phyloP scores from a whole-genome alignment of 2,888 invertebrate genomes.

The Cabera pusaria region DNA sequence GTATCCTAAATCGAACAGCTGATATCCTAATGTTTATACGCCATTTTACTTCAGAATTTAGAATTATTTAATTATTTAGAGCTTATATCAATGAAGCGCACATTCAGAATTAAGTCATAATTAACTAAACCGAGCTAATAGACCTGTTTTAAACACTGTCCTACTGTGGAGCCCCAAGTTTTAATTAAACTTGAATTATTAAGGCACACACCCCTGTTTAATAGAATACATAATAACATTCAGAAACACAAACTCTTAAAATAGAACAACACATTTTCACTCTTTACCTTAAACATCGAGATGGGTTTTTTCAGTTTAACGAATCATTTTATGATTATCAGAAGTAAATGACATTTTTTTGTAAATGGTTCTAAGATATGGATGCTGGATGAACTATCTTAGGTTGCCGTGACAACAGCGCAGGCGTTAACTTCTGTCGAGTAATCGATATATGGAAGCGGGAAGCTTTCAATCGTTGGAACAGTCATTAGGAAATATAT shows the following conservation, averaged over 20 bases:
- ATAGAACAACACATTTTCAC: too few relatives aligned
- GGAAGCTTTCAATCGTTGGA: constrained; percentile 3
- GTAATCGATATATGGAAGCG: constrained; percentile 25
- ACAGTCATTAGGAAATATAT: too few relatives aligned
- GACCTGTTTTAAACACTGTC: constrained; percentile 3
- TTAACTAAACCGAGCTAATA: constrained; percentile 1
- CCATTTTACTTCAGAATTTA: too few relatives aligned
- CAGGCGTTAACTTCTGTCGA: constrained; percentile 49
- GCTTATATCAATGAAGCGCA: too few relatives aligned
- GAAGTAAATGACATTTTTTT: constrained; percentile 32
- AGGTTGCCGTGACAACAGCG: constrained; percentile 56
- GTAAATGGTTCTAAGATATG: constrained; percentile 45
- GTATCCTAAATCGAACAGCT: too few relatives aligned
- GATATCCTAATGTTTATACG: too few relatives aligned
- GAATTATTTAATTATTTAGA: too few relatives aligned
- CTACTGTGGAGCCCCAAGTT: constrained; percentile 43
- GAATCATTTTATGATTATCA: constrained; percentile 1
- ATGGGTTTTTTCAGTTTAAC: not conserved
- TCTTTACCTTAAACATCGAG: constrained; percentile 19
- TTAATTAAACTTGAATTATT: constrained; percentile 50
- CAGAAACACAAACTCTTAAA: too few relatives aligned
- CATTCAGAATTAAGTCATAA: too few relatives aligned
- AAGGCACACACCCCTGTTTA: constrained; percentile 37
- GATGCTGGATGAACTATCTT: constrained; percentile 61
- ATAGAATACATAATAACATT: constrained; percentile 9